phyloP scores from a whole-genome alignment of 1,140 invertebrate species.

The Cotesia glomerata region DNA sequence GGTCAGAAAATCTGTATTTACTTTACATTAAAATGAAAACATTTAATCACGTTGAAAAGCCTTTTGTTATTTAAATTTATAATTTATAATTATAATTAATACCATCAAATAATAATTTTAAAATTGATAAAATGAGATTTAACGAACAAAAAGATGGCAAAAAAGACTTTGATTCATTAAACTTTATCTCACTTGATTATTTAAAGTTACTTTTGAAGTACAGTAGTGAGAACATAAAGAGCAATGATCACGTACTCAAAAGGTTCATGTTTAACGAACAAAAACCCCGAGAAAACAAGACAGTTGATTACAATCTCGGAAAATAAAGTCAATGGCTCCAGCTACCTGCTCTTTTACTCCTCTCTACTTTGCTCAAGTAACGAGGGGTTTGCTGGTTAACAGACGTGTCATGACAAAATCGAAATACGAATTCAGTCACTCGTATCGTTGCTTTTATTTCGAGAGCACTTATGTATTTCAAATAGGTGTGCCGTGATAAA shows the following conservation, averaged over 20 bases:
- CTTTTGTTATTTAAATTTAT: too few species aligned
- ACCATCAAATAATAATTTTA: too few species aligned
- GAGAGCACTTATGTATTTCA: too few species aligned
- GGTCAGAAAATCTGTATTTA: too few species aligned
- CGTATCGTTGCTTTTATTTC: background rate
- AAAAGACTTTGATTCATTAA: too few species aligned
- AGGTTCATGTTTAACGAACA: background rate
- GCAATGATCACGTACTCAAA: background rate
- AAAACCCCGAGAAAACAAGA: background rate
- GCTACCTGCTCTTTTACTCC: too few species aligned
- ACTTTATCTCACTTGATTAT: background rate
- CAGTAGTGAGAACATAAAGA: background rate
- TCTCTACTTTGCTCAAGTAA: background rate
- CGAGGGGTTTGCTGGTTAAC: background rate
- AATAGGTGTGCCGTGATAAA: too few species aligned
- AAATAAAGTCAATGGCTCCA: background rate
- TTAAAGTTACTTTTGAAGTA: background rate
- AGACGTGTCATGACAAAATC: background rate
- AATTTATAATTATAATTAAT: too few species aligned
- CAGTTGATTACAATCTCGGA: slow-evolving; percentile 1
- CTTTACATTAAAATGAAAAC: too few species aligned
- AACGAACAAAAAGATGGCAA: too few species aligned
- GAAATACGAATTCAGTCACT: background rate
- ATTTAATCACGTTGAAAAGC: too few species aligned
- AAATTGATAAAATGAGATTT: too few species aligned